Conservation (phyloP, 2,797 vertebrate species). For the Distichodus sexfasciatus region DNA sequence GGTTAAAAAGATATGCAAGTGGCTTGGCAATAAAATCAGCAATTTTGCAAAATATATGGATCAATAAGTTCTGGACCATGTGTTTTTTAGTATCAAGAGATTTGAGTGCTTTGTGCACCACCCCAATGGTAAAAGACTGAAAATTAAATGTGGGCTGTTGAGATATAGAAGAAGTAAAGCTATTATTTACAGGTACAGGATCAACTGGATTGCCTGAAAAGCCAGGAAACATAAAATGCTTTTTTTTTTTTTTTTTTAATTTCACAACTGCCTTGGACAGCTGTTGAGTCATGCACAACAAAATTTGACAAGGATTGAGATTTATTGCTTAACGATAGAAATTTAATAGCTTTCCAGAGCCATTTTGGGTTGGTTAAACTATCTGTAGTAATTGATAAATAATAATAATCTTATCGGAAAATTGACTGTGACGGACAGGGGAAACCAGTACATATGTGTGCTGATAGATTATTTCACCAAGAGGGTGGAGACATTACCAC, state of each 20-base stretch:
- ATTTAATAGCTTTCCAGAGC: slow-evolving; percentile 23
- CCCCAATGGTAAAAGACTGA: no score
- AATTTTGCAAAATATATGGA: background rate
- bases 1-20: slow-evolving; percentile 20
- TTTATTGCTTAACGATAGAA: background rate
- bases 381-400: background rate
- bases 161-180: background rate
- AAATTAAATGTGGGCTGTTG: background rate
- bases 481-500: background rate
- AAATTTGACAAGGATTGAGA: background rate
- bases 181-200: background rate
- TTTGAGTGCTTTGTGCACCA: no score
- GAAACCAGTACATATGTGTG: slow-evolving; percentile 2
- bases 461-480: slow-evolving; percentile 9
- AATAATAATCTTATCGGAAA: background rate
- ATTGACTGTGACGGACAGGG: background rate
- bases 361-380: slow-evolving; percentile 10
- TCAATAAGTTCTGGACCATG: background rate
- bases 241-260: no score
- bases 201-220: background rate
- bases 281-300: background rate
- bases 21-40: slow-evolving; percentile 10
- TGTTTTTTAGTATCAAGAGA: no score
- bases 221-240: background rate
- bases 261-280: background rate